These are phyloP conservation scores for Fregata magnificens DNA, from an alignment of 2,113 vertebrate species.

Conservation along the genomic window DNA sequence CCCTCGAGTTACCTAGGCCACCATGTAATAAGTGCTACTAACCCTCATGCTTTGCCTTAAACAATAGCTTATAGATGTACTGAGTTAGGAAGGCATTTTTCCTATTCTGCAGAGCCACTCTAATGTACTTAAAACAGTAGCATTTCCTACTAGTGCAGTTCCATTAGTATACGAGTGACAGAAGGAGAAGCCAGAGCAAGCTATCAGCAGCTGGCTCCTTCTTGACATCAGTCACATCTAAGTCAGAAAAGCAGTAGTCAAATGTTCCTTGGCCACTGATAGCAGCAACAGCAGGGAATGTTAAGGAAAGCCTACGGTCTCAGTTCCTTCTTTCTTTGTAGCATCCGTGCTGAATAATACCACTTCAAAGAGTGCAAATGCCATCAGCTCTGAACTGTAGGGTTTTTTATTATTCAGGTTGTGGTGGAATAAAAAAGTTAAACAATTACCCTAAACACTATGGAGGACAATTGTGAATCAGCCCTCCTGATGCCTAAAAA, in stretches of 20 bases:
- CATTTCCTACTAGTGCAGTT: not conserved
- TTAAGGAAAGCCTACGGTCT: not conserved
- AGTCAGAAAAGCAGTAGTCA: not conserved
- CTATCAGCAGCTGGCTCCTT: not conserved
- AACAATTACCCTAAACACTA: not conserved
- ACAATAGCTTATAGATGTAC: not conserved
- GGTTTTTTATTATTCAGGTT: not conserved
- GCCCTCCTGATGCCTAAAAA: not conserved
- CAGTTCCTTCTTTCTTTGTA: not conserved
- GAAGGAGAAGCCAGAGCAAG: not conserved
- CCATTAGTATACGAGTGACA: not conserved
- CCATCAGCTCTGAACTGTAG: not conserved
- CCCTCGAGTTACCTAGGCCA: not conserved
- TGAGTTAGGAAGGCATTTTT: not conserved
- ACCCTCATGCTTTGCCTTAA: not conserved
- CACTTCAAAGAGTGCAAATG: not conserved
- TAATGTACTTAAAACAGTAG: not conserved
- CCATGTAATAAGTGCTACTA: not conserved
- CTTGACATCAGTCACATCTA: not conserved
- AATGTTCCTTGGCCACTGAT: not conserved
- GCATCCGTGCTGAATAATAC: not conserved
- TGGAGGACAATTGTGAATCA: not conserved
- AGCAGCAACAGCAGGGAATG: not conserved
- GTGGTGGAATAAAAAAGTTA: not conserved
- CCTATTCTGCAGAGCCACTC: not conserved